These are phyloP conservation scores for Pantala flavescens DNA, from an alignment of 1,140 invertebrate genomes.

Conservation along the genomic window DNA sequence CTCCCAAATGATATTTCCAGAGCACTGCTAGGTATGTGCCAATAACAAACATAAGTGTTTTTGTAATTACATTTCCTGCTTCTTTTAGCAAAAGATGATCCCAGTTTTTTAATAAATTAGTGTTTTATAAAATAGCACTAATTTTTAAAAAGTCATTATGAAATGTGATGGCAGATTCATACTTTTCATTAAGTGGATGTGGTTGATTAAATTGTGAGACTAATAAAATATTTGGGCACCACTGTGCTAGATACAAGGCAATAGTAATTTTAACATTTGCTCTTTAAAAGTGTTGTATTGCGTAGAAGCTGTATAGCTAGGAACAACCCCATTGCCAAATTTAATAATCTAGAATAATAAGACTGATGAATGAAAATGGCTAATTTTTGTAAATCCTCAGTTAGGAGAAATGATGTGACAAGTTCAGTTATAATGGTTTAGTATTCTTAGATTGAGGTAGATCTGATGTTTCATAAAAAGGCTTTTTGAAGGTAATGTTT, in stretches of 20 bases:
- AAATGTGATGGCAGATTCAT: too few species aligned
- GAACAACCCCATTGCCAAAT: background rate
- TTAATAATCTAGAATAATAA: conserved; percentile 3
- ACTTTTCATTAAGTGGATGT: too few species aligned
- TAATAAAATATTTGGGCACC: background rate
- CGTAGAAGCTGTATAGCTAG: background rate
- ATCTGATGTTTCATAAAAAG: too few species aligned
- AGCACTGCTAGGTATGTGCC: background rate
- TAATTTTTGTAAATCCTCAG: background rate
- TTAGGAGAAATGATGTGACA: background rate
- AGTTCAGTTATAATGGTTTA: background rate
- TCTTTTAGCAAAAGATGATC: too few species aligned
- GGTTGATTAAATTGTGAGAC: too few species aligned
- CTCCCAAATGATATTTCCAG: background rate
- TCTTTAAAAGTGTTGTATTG: background rate
- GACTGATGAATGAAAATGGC: background rate
- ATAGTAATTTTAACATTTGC: background rate
- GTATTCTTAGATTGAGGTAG: too few species aligned
- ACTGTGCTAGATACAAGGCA: background rate
- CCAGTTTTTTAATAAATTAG: too few species aligned
- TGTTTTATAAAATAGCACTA: too few species aligned
- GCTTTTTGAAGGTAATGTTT: too few species aligned
- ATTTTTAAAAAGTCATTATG: too few species aligned
- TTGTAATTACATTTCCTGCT: too few species aligned
- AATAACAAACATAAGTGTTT: too few species aligned